These are phyloP conservation scores for Meganola albula DNA, from an alignment of 2,888 invertebrate genomes.

Conservation along the genomic window DNA sequence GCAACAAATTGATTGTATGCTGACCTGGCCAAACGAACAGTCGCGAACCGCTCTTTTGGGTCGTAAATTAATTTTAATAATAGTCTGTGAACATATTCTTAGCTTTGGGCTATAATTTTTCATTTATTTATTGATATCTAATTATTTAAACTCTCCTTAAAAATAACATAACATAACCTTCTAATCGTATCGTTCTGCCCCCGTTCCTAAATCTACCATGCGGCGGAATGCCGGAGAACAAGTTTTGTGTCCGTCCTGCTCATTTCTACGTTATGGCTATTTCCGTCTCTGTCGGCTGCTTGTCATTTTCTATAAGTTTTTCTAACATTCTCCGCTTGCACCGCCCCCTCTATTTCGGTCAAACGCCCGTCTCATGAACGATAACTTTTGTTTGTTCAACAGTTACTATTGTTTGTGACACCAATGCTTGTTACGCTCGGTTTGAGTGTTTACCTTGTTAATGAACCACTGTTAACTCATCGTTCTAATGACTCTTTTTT, in stretches of 20 bases:
- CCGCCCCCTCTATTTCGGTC: constrained; percentile 68
- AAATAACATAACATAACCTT: constrained; percentile 73
- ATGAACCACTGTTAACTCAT: constrained; percentile 59
- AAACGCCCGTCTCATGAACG: constrained; percentile 58
- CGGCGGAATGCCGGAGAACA: constrained; percentile 74
- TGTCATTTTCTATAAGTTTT: constrained; percentile 78
- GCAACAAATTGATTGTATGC: constrained; percentile 25
- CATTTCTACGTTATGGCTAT: constrained; percentile 54
- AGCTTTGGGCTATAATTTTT: constrained; percentile 42
- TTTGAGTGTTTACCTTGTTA: constrained; percentile 62
- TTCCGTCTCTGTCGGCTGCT: constrained; percentile 66
- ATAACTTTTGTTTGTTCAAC: constrained; percentile 70
- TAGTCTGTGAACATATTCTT: constrained; percentile 28
- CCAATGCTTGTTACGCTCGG: constrained; percentile 65
- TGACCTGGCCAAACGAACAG: constrained; percentile 22
- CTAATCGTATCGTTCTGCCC: constrained; percentile 75
- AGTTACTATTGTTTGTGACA: constrained; percentile 71
- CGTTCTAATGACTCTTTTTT: constrained; percentile 42
- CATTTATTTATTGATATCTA: constrained; percentile 49
- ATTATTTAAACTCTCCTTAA: constrained; percentile 54
- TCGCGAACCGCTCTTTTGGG: constrained; percentile 30
- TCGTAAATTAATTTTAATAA: constrained; percentile 41
- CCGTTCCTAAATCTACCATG: constrained; percentile 77
- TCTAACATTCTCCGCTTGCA: constrained; percentile 70
- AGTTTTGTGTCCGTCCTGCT: constrained; percentile 71